Evolutionary conservation across 1,140 invertebrate species (phyloP), one percentile per base, ranked within the genome.

Genomic region (Dreissena rostriformis): DNA sequence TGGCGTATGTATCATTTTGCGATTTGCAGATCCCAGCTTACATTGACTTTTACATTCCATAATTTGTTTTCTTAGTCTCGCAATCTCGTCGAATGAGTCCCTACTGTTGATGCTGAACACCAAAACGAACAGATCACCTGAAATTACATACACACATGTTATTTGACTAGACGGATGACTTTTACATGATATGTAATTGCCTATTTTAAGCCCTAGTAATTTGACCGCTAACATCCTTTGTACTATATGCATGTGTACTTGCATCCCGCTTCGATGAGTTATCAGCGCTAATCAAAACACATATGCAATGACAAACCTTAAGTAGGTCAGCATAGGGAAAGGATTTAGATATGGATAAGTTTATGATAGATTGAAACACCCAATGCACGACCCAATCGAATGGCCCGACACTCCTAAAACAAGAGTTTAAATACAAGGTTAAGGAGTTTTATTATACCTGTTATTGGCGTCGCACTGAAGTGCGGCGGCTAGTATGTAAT

Each of bases 11-110:
- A 65, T 57, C 53, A 49, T 77, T 49, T 86, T 86, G 39, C 78
- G 63, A 24, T 73, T 88, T n/a, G 70, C 12, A 19, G 70, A 73
- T 7, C 77, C 77, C 17, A 79, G 53, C 72, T 86, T 84, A 74
- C 86, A 91, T 88, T 76, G 86, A 77, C 75, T 83, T 84, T 90
- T 91, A 67, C 86, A 86, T 91, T 97, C 96, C 70, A 97, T 92
- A 89, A 97, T 97, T 92, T 97, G 96, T 86, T 97, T 96, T 51
- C 96, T 94, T 65, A 97, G 94, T 71, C 96, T 95, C 73, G 96
- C 96, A n/a, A 97, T 96, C 92, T 97, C 96, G 88, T 97, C 96
- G 90, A 97, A 98, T 0, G 96, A 97, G 90, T 97, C 97, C 22
- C 96, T 94, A 86, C 96, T 96, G 89, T 97, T 96, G 95, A 97